Base-by-base conservation (phyloP, 1,140 invertebrate species). In the Pogonomyrmex barbatus region DNA sequence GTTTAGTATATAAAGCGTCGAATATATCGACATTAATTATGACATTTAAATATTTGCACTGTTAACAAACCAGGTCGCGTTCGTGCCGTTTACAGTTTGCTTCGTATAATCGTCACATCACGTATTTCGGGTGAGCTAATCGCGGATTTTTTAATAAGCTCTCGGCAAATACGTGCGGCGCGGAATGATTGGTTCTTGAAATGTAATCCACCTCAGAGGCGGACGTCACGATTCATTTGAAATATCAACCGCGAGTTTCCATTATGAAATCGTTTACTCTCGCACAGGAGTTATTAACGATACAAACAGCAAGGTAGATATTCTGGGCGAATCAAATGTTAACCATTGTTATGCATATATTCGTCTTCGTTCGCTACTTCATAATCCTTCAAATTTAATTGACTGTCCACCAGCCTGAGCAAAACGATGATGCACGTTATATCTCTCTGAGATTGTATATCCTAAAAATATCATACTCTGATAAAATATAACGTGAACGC, bases 311-410 rank as follows among this genome's bases (percentile, higher is more conserved):
- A 39, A 24, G 65, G 70, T 24, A 62, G 62, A 82, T 77, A 85
- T 87, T 87, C 70, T 56, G 56, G 10, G 76, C n/a, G 86, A 90
- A 90, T 90, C 89, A 87, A 90, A 90, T 88, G 89, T 88, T 90
- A 90, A 90, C 89, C 73, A 58, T 90, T 88, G 86, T 90, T 90
- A 88, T 86, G 81, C 89, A 90, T 86, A 90, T 77, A 83, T 75
- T 52, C 76, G 54, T 33, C 75, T 36, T 65, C 30, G 73, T 9
- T 24, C 71, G 82, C 54, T 24, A 24, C 24, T 79, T 88, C 89
- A 86, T 88, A 90, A 90, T 90, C 89, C 86, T 56, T 47, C 60
- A 81, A 82, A 90, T 90, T 90, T 90, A 90, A 90, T 90, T 90
- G 77, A 83, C 89, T 83, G 75, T 84, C 24, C 70, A 81, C 67